phyloP scores from a whole-genome alignment of 2,113 vertebrate genomes.

The Prietella phreatophila region DNA sequence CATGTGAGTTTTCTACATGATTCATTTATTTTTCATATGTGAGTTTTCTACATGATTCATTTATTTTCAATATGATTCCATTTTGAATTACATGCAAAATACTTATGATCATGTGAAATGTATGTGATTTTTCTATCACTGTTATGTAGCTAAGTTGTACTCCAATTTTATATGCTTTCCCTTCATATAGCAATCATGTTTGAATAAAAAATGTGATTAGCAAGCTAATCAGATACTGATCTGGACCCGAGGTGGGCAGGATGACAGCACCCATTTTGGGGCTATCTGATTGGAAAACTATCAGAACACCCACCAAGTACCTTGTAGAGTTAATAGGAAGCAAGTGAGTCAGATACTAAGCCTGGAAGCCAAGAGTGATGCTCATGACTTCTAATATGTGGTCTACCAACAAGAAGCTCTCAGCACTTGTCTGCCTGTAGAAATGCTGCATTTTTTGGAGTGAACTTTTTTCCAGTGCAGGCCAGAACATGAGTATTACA shows the following conservation, averaged over 20 bases:
- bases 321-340: not conserved
- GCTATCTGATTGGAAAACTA: conserved; percentile 17
- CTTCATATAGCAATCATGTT: not conserved
- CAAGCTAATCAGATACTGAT: not conserved
- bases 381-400: conserved; percentile 5
- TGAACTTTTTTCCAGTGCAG: not conserved
- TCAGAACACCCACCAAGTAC: not conserved
- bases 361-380: not conserved
- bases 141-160: not conserved
- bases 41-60: not conserved
- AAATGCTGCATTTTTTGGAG: not conserved
- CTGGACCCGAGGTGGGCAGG: not conserved
- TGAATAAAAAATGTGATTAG: conserved; percentile 15
- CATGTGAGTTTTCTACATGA: not conserved
- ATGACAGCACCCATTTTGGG: not conserved
- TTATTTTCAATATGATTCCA: not conserved
- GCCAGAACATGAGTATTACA: not conserved
- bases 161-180: not conserved
- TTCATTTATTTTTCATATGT: not conserved
- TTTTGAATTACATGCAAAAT: not conserved
- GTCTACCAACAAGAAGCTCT: not conserved
- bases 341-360: not conserved
- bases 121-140: not conserved
- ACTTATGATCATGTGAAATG: not conserved
- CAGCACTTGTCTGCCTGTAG: not conserved